Base-by-base conservation (phyloP, 2,113 vertebrate species). In the Aviceda subcristata region DNA sequence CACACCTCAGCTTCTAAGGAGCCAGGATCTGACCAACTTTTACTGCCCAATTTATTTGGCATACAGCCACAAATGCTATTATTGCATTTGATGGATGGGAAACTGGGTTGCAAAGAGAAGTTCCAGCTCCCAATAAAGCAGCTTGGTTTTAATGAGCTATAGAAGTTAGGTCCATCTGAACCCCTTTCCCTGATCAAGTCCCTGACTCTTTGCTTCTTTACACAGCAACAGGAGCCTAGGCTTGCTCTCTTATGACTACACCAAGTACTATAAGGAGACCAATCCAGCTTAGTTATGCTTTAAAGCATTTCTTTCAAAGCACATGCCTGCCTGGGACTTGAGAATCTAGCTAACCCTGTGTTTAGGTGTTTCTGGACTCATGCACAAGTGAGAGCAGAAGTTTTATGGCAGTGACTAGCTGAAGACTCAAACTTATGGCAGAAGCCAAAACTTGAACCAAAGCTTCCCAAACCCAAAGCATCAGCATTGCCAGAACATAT, bases 401-500 rank as follows among this genome's bases (percentile, higher is more conserved):
- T 29, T 1, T 6, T 32, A 32, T 1, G 1, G 27, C 15, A 66
- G 4, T 2, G 2, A 41, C 11, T 36, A 26, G 9, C 23, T 76
- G n/a, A 82, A 83, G 32, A 20, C 27, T 80, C 67, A 63, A 12
- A 30, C 17, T 36, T 29, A 8, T 27, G 16, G 16, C 21, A 91
- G 46, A 92, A 86, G 29, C 8, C 24, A 71, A 29, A 75, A 23
- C 19, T 66, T 45, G 22, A 67, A 50, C n/a, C 21, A 77, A 41
- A 55, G 26, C 15, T 77, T 92, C 27, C 27, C 16, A 62, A 4
- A 22, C 63, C n/a, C n/a, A n/a, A n/a, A n/a, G n/a, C n/a, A n/a
- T n/a, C n/a, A n/a, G n/a, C 3, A 9, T 7, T 74, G 6, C 57
- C 48, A 78, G 46, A 87, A 75, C 4, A 8, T 19, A 4, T 29